These are phyloP conservation scores for Cassiopea xamachana DNA, from an alignment of 30 jellyfish, hydroid and myxozoan genomes.

Conservation along the genomic window DNA sequence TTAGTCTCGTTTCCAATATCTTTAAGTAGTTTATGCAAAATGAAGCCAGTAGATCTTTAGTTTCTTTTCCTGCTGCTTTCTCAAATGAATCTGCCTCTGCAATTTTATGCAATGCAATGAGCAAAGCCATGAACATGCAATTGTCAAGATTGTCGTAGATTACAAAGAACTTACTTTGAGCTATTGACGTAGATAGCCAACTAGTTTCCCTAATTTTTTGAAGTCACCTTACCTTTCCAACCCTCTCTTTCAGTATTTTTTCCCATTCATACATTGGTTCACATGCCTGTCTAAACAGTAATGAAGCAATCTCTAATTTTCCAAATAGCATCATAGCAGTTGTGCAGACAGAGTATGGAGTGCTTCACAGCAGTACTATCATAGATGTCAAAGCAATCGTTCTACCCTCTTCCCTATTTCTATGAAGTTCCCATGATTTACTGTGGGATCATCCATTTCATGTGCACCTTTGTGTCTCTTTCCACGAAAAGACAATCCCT, in stretches of 20 bases:
- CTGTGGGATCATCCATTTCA: slow-evolving; percentile 6
- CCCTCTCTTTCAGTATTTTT: not conserved
- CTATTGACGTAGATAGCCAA: slow-evolving; percentile 12
- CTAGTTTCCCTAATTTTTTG: slow-evolving; percentile 25
- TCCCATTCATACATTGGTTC: slow-evolving; percentile 16
- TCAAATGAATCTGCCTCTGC: not conserved
- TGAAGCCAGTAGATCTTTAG: slow-evolving; percentile 2
- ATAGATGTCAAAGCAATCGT: no score
- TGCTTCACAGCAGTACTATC: no score
- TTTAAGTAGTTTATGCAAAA: not conserved
- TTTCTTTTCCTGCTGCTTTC: not conserved
- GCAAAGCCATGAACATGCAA: not conserved
- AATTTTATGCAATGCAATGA: not conserved
- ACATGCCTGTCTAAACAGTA: not conserved
- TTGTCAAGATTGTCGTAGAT: slow-evolving; percentile 7
- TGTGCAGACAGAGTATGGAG: not conserved
- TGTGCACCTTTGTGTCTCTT: not conserved
- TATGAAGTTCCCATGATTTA: not conserved
- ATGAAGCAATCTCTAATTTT: not conserved
- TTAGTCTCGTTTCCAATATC: no score
- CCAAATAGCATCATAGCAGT: slow-evolving; percentile 1
- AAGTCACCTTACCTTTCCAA: slow-evolving; percentile 18
- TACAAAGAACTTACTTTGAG: slow-evolving; percentile 2
- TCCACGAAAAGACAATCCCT: not conserved
- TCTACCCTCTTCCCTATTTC: not conserved